Conservation (phyloP, 1,140 invertebrate genomes). For the Anastrepha obliqua region DNA sequence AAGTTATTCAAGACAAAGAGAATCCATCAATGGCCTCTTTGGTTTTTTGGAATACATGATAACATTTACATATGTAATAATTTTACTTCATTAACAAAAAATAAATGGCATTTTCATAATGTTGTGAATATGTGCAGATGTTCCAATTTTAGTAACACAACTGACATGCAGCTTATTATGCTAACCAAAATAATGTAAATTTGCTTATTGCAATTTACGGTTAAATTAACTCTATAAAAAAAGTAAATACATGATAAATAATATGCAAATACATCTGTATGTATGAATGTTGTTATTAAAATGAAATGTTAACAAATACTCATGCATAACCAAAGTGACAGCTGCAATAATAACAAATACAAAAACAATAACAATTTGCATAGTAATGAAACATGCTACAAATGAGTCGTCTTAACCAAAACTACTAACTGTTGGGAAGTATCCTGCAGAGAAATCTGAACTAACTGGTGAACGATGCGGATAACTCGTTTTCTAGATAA, state of each 20-base stretch:
- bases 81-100: no score
- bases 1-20: no score
- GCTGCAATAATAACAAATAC: not conserved
- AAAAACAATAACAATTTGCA: not conserved
- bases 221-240: conserved; percentile 32
- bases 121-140: conserved; percentile 14
- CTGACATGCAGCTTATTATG: not conserved
- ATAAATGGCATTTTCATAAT: not conserved
- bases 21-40: no score
- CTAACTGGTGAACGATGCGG: no score
- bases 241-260: not conserved
- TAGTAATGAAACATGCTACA: not conserved
- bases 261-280: conserved; percentile 9
- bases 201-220: conserved; percentile 18
- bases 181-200: conserved; percentile 27
- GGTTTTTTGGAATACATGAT: no score
- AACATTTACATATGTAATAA: no score
- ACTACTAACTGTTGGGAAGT: not conserved
- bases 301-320: not conserved
- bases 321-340: not conserved
- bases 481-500: no score
- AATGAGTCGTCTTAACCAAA: not conserved
- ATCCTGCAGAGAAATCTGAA: not conserved
- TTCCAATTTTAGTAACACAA: not conserved
- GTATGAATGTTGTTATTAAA: not conserved